Evolutionary conservation across 2,113 vertebrate genomes (phyloP).

Genomic region (Reinhardtius hippoglossoides): DNA sequence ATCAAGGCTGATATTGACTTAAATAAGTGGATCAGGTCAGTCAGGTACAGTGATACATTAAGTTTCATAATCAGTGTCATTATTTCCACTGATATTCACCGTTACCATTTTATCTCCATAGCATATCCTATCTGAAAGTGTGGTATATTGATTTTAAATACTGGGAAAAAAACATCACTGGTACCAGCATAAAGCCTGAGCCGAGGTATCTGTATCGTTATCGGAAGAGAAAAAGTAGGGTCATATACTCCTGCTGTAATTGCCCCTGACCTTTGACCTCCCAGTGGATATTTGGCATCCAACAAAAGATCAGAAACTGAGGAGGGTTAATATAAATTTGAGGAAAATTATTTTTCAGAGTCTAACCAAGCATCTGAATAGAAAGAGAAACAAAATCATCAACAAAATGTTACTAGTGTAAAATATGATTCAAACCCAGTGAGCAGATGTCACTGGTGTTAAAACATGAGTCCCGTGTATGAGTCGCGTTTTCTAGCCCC

Average conservation of each 20-base stretch:
- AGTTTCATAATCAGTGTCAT: too few species aligned
- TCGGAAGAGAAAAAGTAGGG: neutral
- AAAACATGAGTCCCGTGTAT: too few species aligned
- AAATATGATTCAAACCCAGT: neutral
- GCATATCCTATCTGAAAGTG: too few species aligned
- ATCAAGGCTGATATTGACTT: too few species aligned
- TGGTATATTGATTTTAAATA: too few species aligned
- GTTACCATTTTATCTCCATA: too few species aligned
- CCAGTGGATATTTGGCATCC: neutral
- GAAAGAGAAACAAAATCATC: neutral
- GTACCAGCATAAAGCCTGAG: too few species aligned
- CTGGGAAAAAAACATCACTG: neutral
- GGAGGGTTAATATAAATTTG: neutral
- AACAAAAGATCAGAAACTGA: neutral
- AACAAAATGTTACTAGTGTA: neutral
- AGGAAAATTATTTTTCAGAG: neutral
- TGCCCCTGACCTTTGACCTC: constrained; percentile 3
- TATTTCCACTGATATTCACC: too few species aligned
- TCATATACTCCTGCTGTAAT: neutral
- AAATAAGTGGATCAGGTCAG: too few species aligned
- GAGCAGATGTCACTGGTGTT: too few species aligned
- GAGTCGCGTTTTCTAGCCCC: too few species aligned
- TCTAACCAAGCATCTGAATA: neutral
- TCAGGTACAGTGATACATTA: too few species aligned
- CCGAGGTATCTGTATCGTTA: neutral